Conservation (phyloP, 2,888 invertebrate genomes). For the Drosophila percnosoma region DNA sequence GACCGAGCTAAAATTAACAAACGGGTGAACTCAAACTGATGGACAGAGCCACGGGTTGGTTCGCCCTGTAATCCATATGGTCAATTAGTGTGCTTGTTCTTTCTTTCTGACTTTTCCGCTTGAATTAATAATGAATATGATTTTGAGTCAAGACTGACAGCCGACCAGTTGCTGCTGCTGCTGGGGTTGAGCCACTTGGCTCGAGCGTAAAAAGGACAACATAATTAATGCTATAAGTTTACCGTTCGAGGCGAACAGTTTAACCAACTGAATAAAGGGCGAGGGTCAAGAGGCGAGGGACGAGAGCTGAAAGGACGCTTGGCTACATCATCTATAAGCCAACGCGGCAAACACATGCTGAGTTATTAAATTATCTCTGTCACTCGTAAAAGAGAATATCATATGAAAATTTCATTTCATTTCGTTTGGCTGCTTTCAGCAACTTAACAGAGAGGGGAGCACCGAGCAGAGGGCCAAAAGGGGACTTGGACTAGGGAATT, state of each 20-base stretch:
- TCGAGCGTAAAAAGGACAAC: conserved; percentile 75
- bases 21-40: conserved; percentile 15
- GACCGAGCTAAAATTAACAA: conserved; percentile 61
- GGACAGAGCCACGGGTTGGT: conserved; percentile 8
- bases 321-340: conserved; percentile 48
- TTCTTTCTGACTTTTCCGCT: conserved; percentile 74
- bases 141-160: conserved; percentile 30
- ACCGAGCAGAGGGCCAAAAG: not conserved
- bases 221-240: conserved; percentile 72
- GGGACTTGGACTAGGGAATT: not conserved
- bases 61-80: conserved; percentile 69
- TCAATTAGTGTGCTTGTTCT: conserved; percentile 75
- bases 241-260: conserved; percentile 44
- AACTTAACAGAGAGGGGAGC: conserved; percentile 20
- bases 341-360: conserved; percentile 63
- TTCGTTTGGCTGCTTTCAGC: conserved; percentile 71
- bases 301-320: not conserved
- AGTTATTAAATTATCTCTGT: conserved; percentile 78
- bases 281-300: not conserved
- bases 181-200: conserved; percentile 25
- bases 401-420: conserved; percentile 79
- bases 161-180: not conserved
- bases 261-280: conserved; percentile 36
- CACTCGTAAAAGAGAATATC: conserved; percentile 75
- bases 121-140: conserved; percentile 75